A percentile compares a stretch with the other conserved stretches of the same genome.
These are phyloP conservation scores for Rhynchomys soricoides DNA, from an alignment of 2,113 vertebrate species.

Conservation along the genomic window DNA sequence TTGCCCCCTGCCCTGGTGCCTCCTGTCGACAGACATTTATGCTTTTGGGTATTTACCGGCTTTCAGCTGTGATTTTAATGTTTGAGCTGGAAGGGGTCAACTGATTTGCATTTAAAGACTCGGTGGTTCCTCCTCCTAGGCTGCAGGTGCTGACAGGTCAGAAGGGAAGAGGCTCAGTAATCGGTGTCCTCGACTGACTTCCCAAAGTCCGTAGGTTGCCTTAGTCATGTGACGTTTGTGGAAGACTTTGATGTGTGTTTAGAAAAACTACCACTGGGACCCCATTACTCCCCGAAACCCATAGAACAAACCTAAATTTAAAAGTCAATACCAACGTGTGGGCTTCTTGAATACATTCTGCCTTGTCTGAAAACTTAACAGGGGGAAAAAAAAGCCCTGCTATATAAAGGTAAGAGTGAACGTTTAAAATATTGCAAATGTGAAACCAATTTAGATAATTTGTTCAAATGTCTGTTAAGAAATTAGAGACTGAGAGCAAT, in stretches of 20 bases:
- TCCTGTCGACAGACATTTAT: background rate
- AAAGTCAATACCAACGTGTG: background rate
- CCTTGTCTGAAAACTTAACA: conserved; percentile 4
- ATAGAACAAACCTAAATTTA: background rate
- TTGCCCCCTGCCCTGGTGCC: background rate
- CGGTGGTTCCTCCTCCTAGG: background rate
- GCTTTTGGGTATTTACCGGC: background rate
- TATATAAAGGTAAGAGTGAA: background rate
- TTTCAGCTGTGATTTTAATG: background rate
- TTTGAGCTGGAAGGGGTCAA: background rate
- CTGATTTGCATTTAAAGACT: background rate
- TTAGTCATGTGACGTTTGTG: conserved; percentile 44
- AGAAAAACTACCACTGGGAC: background rate
- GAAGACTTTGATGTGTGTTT: conserved; percentile 23
- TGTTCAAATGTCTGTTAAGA: background rate
- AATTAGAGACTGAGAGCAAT: background rate
- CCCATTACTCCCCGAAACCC: background rate
- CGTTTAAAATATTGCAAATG: background rate
- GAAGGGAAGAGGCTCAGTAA: conserved; percentile 36
- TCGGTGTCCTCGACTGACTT: conserved; percentile 65
- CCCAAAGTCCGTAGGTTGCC: conserved; percentile 74
- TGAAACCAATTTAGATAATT: background rate
- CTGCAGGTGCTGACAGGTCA: conserved; percentile 56
- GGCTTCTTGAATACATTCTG: conserved; percentile 30
- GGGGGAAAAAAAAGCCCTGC: background rate